phyloP scores from a whole-genome alignment of 2,797 vertebrate species.

The Onychomys leucogaster region DNA sequence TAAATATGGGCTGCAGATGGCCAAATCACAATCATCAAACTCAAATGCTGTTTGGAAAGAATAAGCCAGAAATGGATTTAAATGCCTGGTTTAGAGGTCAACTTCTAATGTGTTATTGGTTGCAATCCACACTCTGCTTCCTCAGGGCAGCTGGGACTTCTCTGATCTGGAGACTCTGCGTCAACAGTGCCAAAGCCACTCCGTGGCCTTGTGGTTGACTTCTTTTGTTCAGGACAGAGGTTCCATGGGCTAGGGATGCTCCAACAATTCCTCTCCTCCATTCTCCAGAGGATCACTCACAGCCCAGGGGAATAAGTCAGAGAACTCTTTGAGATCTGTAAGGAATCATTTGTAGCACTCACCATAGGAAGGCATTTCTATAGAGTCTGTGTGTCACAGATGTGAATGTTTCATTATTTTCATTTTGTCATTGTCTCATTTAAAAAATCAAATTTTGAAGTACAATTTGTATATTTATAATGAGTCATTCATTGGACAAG shows the following conservation, averaged over 20 bases:
- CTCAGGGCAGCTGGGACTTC: neutral
- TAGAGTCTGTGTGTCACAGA: constrained; percentile 32
- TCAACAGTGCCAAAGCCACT: neutral
- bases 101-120: constrained; percentile 50
- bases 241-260: neutral
- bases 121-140: neutral
- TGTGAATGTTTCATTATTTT: neutral
- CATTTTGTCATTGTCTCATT: neutral
- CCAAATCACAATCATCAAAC: constrained; percentile 67
- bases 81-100: constrained; percentile 64
- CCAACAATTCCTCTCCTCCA: neutral
- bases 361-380: constrained; percentile 41
- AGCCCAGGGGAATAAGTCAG: neutral
- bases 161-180: neutral
- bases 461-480: constrained; percentile 25
- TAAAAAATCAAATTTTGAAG: constrained; percentile 50
- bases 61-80: constrained; percentile 68
- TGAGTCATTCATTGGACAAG: constrained; percentile 53
- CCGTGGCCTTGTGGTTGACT: neutral
- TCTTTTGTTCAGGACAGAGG: neutral
- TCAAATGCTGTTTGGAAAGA: constrained; percentile 73
- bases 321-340: constrained; percentile 28
- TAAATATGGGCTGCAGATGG: constrained; percentile 68
- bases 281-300: neutral
- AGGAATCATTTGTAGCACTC: neutral